Base-by-base conservation (phyloP, 2,797 vertebrate genomes). In the Mus spretus region DNA sequence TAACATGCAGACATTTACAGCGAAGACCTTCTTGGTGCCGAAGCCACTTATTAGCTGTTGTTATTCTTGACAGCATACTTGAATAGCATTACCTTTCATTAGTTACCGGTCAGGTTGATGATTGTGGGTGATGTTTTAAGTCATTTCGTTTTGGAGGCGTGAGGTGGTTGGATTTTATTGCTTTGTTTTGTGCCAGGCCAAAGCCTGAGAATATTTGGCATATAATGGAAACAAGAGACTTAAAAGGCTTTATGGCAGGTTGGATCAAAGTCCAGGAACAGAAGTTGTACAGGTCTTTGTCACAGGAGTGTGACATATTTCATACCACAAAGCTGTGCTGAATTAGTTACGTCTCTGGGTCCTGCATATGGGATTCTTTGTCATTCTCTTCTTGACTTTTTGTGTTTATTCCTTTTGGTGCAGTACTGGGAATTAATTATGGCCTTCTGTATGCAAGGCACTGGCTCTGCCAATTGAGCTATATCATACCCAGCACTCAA, bases 261-360 rank as follows among this genome's bases (percentile, higher is more conserved):
- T 7, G 63, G 97, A 90, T 93, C 97, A 92, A 98, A 98, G 98
- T 95, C 89, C 97, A 96, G 92, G 89, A 97, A 78, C 95, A 90
- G 70, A 97, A 96, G 72, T 65, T 94, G 93, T 57, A 90, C 55
- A 22, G 79, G 86, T 53, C 67, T 26, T 2, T 19, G 67, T 37
- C 50, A 50, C 50, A 50, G 50, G 50, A 50, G 50, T 34, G 1
- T 31, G 70, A 61, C 26, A 53, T 67, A 26, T 65, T 80, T 72
- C n/a, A 67, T 19, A 7, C 40, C 1, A 53, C n/a, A 92, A 2
- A 55, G 87, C 94, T 77, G 50, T 63, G 82, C 77, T 34, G 26
- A 40, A 37, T 74, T 59, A 70, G 72, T 55, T 63, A 24, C 11
- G 8, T 26, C 72, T 87, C 28, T 44, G 19, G 20, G 37, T 78